These are phyloP conservation scores for Pyrocoelia pectoralis DNA, from an alignment of 2,888 invertebrate genomes.

Conservation along the genomic window DNA sequence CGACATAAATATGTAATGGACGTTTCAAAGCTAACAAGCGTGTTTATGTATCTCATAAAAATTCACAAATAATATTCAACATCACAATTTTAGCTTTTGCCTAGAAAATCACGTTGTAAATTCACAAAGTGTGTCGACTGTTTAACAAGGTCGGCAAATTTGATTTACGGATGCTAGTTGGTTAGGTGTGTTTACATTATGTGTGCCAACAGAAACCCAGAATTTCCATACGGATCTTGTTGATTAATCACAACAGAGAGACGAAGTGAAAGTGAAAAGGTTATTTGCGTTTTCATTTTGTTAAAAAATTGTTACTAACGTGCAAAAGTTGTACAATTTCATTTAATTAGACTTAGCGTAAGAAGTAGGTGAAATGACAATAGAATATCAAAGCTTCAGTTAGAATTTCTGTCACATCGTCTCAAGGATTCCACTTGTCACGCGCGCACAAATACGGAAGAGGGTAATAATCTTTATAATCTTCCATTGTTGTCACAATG, in stretches of 20 bases:
- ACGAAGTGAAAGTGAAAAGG: no score
- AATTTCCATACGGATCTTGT: constrained; percentile 34
- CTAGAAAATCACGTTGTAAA: not conserved
- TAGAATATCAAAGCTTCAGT: no score
- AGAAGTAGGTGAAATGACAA: no score
- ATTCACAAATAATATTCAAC: not conserved
- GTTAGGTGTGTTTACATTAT: constrained; percentile 33
- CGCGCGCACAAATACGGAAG: no score
- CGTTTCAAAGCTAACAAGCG: constrained; percentile 1
- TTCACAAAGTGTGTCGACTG: not conserved
- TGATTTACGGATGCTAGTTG: constrained; percentile 20
- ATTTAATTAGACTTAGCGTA: no score
- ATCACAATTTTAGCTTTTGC: not conserved
- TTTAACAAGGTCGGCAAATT: constrained; percentile 16
- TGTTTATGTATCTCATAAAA: not conserved
- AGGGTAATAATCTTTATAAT: no score
- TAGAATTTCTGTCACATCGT: no score
- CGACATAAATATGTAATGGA: not conserved
- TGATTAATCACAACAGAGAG: constrained; percentile 32
- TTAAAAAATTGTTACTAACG: no score
- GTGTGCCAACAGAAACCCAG: constrained; percentile 36
- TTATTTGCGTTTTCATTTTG: no score
- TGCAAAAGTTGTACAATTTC: no score
- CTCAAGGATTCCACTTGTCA: no score
- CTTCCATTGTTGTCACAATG: no score